Conservation (phyloP, 2,888 invertebrate species). For the Dolichopus griseipennis region DNA sequence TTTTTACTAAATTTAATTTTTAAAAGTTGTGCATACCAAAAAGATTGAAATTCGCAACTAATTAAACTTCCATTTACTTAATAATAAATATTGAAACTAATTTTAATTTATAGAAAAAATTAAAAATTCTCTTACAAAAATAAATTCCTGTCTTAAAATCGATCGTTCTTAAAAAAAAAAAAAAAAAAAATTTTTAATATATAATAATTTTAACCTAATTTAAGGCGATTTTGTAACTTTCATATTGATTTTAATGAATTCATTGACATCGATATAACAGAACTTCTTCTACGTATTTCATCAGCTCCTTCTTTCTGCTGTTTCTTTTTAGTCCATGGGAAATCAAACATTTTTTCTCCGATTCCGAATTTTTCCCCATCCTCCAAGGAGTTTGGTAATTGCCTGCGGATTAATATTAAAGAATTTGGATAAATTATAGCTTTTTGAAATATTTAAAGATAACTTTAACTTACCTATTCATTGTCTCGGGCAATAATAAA, state of each 20-base stretch:
- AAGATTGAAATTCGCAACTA: too few relatives aligned
- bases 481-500: slow-evolving; percentile 52
- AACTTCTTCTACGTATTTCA: neutral
- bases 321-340: slow-evolving; percentile 39
- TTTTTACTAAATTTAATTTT: too few relatives aligned
- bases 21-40: too few relatives aligned
- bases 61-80: too few relatives aligned
- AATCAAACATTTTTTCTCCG: slow-evolving; percentile 48
- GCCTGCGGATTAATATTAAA: slow-evolving; percentile 27
- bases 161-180: too few relatives aligned
- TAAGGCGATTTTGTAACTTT: neutral
- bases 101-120: too few relatives aligned
- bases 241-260: neutral
- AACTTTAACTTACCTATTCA: slow-evolving; percentile 37
- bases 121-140: too few relatives aligned
- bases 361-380: slow-evolving; percentile 54
- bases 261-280: neutral
- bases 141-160: too few relatives aligned
- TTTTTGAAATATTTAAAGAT: neutral
- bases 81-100: too few relatives aligned
- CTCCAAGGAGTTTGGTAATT: slow-evolving; percentile 50
- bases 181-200: too few relatives aligned
- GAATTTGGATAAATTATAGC: slow-evolving; percentile 20
- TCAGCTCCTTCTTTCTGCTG: neutral
- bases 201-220: neutral